Evolutionary conservation across 1,140 invertebrate genomes (phyloP).

Genomic region (Dryas iulia): DNA sequence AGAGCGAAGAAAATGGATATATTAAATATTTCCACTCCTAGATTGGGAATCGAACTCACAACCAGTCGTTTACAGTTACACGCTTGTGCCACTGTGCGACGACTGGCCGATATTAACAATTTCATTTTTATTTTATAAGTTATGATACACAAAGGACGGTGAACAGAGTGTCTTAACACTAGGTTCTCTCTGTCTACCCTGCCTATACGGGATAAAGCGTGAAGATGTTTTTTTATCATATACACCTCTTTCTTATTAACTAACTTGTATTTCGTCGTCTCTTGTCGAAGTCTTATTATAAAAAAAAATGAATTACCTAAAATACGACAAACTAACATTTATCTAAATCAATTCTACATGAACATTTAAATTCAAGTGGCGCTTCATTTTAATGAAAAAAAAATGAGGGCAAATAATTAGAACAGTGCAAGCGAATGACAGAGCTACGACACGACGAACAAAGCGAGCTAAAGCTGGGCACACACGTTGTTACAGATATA

Average conservation of each 20-base stretch:
- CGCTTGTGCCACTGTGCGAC: too few species aligned
- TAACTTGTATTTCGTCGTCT: background rate
- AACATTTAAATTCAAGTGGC: constrained; percentile 66
- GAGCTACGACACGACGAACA: constrained; percentile 59
- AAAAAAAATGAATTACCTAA: constrained; percentile 3
- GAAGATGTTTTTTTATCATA: too few species aligned
- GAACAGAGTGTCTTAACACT: too few species aligned
- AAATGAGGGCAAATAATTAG: constrained; percentile 52
- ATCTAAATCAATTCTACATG: constrained; percentile 38
- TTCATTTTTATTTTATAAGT: too few species aligned
- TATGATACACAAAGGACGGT: too few species aligned
- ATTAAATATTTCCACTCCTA: too few species aligned
- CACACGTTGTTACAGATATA: constrained; percentile 19
- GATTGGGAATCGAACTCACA: too few species aligned
- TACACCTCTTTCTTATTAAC: background rate
- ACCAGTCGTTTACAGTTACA: too few species aligned
- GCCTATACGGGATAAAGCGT: too few species aligned
- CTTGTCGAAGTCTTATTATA: background rate
- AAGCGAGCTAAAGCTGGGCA: constrained; percentile 40
- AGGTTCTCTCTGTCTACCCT: too few species aligned
- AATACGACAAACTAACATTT: constrained; percentile 24
- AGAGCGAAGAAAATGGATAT: too few species aligned
- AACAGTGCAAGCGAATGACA: constrained; percentile 61
- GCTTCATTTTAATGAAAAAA: constrained; percentile 46
- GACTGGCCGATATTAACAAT: too few species aligned